Conservation (phyloP, 2,113 vertebrate genomes). For the Barnardius zonarius region DNA sequence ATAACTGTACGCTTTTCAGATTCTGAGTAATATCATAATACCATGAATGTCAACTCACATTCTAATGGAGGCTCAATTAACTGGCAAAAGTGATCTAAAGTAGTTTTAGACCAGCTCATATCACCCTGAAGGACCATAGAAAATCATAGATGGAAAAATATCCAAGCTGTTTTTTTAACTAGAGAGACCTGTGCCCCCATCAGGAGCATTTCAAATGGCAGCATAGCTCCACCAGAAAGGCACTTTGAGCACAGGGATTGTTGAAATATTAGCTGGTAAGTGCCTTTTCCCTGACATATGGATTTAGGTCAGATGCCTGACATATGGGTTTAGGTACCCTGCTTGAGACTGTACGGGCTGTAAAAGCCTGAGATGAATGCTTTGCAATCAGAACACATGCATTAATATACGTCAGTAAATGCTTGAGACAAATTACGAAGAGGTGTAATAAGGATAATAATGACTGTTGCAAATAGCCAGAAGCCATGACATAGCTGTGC, state of each 20-base stretch:
- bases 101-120: background rate
- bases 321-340: background rate
- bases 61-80: background rate
- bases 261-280: background rate
- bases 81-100: background rate
- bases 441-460: background rate
- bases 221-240: background rate
- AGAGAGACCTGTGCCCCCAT: background rate
- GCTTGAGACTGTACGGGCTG: background rate
- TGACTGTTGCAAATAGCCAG: conserved; percentile 7
- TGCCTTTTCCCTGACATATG: background rate
- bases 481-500: background rate
- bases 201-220: background rate
- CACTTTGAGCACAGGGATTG: background rate
- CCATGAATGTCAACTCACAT: background rate
- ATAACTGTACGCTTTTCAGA: background rate
- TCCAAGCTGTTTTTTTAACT: background rate
- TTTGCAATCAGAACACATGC: background rate
- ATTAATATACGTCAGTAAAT: background rate
- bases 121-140: background rate
- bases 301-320: background rate
- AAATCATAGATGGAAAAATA: background rate
- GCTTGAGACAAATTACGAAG: conserved; percentile 7
- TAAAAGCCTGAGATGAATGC: background rate
- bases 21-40: background rate